Base-by-base conservation (phyloP, 1,140 invertebrate genomes). In the Bombus balteatus region DNA sequence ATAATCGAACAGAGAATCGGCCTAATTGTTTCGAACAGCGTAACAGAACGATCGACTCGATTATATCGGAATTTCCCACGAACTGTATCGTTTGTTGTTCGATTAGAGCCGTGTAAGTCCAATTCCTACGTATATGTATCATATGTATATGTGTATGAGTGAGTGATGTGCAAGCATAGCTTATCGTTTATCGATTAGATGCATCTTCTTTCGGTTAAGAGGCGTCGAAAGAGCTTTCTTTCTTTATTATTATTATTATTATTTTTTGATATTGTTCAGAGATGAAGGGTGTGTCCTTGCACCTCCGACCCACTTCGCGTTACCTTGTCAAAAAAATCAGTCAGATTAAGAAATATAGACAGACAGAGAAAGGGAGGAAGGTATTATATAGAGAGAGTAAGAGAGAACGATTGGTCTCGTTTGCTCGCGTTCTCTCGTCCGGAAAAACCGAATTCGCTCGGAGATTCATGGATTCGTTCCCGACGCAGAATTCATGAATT, bases 221-320 rank as follows among this genome's bases (percentile, higher is more conserved):
- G 28, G 12, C 47, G 62, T 76, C 68, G 37, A 43, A 81, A 47
- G 41, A 73, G 43, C n/a, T 47, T 15, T 28, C 34, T 25, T 37
- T 53, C 18, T 68, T 18, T 32, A 66, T 15, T 68, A 12, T 13
- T 13, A 10, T 39, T 25, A 1, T 39, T 25, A 3, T 37, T 70
- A 22, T 25, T 39, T 39, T 15, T 72, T 6, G 28, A 41, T 39
- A 32, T 65, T 10, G 32, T 53, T 80, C 32, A 71, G 39, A 72
- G 79, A 78, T 85, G 72, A 59, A 76, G 68, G 75, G 81, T 75
- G 59, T 79, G 65, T 83, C 68, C 70, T 91, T 87, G 93, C 90
- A 94, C 92, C 94, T 94, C 92, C 93, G 93, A 92, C 94, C 94
- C 94, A 92, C 90, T 94, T 93, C 89, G 89, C 83, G 84, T 80